Percentiles rank a stretch among this genome's conserved stretches.
These are phyloP conservation scores for Cryptophagus acutangulus DNA, from an alignment of 2,888 invertebrate genomes.

Conservation along the genomic window DNA sequence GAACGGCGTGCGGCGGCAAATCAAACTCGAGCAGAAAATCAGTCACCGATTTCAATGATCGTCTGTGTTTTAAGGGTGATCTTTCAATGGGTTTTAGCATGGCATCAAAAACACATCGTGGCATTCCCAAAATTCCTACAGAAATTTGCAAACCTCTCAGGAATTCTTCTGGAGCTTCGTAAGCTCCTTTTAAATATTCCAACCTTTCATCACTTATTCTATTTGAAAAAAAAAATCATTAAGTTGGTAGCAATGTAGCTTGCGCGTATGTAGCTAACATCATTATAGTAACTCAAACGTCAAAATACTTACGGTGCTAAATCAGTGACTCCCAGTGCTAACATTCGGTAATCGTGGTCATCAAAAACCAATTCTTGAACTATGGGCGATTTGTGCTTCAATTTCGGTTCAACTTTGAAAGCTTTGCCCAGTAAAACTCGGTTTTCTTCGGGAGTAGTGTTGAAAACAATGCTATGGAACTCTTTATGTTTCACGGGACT, in stretches of 20 bases:
- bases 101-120: conserved; percentile 54
- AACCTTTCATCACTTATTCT: conserved; percentile 46
- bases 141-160: conserved; percentile 48
- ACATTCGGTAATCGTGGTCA: conserved; percentile 56
- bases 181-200: conserved; percentile 52
- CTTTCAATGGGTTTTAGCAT: conserved; percentile 48
- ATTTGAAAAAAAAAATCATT: neutral
- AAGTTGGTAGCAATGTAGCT: neutral
- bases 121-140: conserved; percentile 58
- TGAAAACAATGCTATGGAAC: conserved; percentile 45
- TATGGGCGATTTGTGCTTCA: conserved; percentile 56
- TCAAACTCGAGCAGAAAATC: conserved; percentile 26
- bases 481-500: conserved; percentile 52
- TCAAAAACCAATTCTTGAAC: conserved; percentile 56
- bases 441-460: conserved; percentile 46
- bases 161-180: conserved; percentile 55
- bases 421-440: conserved; percentile 53
- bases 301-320: conserved; percentile 36
- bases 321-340: conserved; percentile 51
- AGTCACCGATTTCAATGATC: conserved; percentile 19
- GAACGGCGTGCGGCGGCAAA: conserved; percentile 30
- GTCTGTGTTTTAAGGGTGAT: too few species aligned
- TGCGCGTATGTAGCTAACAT: neutral
- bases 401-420: conserved; percentile 52
- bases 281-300: neutral